Evolutionary conservation across 2,888 invertebrate genomes (phyloP).

Genomic region (Thysanoteuthis rhombus): DNA sequence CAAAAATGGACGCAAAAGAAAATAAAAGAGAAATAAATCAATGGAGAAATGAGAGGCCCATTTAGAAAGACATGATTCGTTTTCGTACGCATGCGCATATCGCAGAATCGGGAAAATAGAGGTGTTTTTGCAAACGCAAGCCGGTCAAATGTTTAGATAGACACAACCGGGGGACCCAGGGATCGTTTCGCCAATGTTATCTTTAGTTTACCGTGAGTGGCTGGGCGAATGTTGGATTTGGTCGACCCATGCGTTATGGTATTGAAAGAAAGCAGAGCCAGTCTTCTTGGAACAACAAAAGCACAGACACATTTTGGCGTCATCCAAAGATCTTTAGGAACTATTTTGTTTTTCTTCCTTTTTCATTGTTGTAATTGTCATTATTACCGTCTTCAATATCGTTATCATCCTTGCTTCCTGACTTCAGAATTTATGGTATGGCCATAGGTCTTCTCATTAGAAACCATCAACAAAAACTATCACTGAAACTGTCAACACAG

Average conservation of each 20-base stretch:
- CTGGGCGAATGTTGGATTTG: neutral
- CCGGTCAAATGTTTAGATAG: neutral
- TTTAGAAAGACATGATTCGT: neutral
- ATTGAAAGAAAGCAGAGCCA: neutral
- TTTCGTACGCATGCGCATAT: neutral
- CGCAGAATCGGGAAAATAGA: neutral
- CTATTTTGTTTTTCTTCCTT: neutral
- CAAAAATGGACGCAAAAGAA: too few species aligned
- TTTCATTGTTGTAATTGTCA: neutral
- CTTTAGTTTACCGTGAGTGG: neutral
- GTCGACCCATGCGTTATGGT: neutral
- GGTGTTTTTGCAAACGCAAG: neutral
- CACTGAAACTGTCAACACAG: too few species aligned
- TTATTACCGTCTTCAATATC: neutral
- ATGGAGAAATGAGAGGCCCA: neutral
- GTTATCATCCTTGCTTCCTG: neutral
- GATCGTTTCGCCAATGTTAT: neutral
- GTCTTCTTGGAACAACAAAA: neutral
- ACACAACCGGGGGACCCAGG: neutral
- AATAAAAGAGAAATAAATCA: neutral
- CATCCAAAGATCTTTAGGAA: neutral
- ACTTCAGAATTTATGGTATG: neutral
- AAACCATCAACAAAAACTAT: too few species aligned
- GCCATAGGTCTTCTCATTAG: neutral
- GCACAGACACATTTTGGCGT: neutral